phyloP scores from a whole-genome alignment of 2,888 invertebrate species.

The Zele albiditarsus region DNA sequence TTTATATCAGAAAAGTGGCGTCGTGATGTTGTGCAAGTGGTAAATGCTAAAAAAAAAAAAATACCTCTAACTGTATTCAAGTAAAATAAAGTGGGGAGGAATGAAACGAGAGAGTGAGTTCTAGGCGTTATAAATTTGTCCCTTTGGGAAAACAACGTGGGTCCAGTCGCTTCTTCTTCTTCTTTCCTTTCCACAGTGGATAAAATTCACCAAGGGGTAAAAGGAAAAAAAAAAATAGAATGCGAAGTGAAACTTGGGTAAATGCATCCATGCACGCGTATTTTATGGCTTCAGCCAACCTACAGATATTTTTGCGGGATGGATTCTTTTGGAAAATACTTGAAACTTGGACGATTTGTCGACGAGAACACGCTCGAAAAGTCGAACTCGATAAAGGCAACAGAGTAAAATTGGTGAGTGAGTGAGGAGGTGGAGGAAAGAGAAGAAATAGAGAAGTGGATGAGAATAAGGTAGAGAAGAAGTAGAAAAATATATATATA shows the following conservation, averaged over 20 bases:
- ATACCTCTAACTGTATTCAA: neutral
- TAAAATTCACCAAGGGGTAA: neutral
- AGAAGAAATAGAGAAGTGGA: no score
- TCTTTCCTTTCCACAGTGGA: conserved; percentile 4
- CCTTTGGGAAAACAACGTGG: conserved; percentile 44
- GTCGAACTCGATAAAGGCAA: conserved; percentile 56
- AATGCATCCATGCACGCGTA: conserved; percentile 66
- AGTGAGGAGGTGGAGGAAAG: no score
- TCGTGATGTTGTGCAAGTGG: neutral
- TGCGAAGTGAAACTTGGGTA: conserved; percentile 50
- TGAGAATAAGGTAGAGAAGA: neutral
- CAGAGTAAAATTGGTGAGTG: conserved; percentile 10
- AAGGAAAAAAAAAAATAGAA: neutral
- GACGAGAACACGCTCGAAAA: conserved; percentile 51
- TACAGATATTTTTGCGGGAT: conserved; percentile 48
- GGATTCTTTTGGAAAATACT: conserved; percentile 65
- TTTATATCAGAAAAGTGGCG: neutral
- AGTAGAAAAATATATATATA: conserved; percentile 15
- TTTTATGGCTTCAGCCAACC: conserved; percentile 59
- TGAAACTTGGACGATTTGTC: conserved; percentile 67
- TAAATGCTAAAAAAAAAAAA: neutral
- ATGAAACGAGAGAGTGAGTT: neutral
- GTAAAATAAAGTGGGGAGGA: neutral
- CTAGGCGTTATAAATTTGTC: conserved; percentile 44
- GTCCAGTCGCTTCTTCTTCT: conserved; percentile 29